Base-by-base conservation (phyloP, 2,113 vertebrate species). In the Cebidichthys violaceus region DNA sequence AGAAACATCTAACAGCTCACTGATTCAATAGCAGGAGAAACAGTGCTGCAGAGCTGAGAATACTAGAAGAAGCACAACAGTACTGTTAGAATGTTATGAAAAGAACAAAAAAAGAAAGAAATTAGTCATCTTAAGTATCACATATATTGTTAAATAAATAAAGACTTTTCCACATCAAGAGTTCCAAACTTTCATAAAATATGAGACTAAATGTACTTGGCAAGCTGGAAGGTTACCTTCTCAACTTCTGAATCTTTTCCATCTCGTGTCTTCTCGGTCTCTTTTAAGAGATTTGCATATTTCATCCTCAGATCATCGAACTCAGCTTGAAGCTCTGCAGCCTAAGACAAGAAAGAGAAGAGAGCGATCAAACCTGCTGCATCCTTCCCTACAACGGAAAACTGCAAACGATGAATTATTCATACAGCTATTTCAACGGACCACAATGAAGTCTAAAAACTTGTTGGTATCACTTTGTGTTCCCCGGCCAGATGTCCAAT, bases 281-380 rank as follows among this genome's bases (percentile, higher is more conserved):
- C 94, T 81, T 69, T 89, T 79, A 95, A 77, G 47, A 95, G 54
- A 35, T 54, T 90, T 91, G 93, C 81, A 81, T 91, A 94, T 89
- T 79, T 95, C 20, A 71, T 88, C 93, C 92, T 96, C 52, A 96
- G 35, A 41, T 93, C 90, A 74, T 93, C 90, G 1, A 95, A 82
- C 88, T 95, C 93, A 65, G 80, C 93, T 86, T 96, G 94, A 75
- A 95, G 90, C 73, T 95, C 94, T 73, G 92, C 91, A 75, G 95
- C 92, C 97, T 98, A 70, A 86, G 61, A 41, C 1, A 20, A 10
- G 4, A 68, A 4, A 59, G 22, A 75, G 8, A 74, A 67, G 6
- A 64, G 7, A 27, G 4, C 17, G 24, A 57, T 60, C 1, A 78
- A 60, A 72, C 10, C 52, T 47, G 31, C 14, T 17, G 18, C 24